Base-by-base conservation (phyloP, 2,888 invertebrate species). In the Plusia festucae region DNA sequence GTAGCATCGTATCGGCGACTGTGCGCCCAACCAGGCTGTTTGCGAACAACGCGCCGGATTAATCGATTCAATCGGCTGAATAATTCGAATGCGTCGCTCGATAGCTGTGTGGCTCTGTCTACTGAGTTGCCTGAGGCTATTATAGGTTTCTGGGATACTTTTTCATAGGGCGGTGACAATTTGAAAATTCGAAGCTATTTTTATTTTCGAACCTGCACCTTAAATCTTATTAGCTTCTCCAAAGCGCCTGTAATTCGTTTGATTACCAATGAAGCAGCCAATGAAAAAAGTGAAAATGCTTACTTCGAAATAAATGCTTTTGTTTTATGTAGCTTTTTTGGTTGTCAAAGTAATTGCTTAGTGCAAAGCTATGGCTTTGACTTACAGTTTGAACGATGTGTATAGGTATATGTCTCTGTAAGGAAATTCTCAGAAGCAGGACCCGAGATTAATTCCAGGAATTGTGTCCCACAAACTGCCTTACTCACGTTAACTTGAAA, bases 11-110 rank as follows among this genome's bases (percentile, higher is more conserved):
- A 68, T 73, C 70, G 68, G 68, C 67, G 69, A 69, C 71, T 64
- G 70, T 64, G 63, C 70, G 67, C 53, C 62, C 74, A 75, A 73
- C 78, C 81, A 67, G 81, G 75, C 82, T 87, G 88, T 90, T 88
- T 88, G 90, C 83, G 79, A 85, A 87, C 87, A 84, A 83, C 79
- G 68, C 80, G 84, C 77, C 85, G 85, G 87, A 90, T 91, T 90
- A 90, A 91, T 90, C 89, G 88, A 88, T 88, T 85, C 87, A 87
- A 91, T 90, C 88, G 88, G 78, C 82, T 83, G 87, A 85, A 88
- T 90, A 85, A 90, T 89, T 89, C 85, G 86, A 83, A 86, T 89
- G 85, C 84, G 85, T 83, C 83, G 80, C 83, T 82, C 66, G 64
- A 64, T 72, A 71, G 67, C 59, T 61, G 55, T 63, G 54, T 66